Percentiles rank a stretch among this genome's conserved stretches.
These are phyloP conservation scores for Spilarctia lutea DNA, from an alignment of 2,888 invertebrate species.

Conservation along the genomic window DNA sequence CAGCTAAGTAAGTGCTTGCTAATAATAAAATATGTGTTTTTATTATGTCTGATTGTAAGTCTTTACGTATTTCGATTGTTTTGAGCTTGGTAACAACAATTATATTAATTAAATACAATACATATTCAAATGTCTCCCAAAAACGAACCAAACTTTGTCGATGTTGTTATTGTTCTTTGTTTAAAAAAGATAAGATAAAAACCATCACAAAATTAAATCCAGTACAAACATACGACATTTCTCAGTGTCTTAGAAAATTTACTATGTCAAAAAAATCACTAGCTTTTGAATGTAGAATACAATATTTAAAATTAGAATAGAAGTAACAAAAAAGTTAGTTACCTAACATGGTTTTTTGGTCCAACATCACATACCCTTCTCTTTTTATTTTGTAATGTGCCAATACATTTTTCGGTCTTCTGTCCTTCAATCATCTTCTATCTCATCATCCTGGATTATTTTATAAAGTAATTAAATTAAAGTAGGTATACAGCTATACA, in stretches of 20 bases:
- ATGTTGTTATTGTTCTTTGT: conserved; percentile 6
- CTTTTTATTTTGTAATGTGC: neutral
- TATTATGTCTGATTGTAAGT: neutral
- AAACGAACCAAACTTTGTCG: neutral
- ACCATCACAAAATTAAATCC: neutral
- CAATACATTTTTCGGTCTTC: neutral
- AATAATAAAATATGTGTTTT: neutral
- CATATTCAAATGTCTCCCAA: neutral
- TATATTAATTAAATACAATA: neutral
- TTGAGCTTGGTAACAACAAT: neutral
- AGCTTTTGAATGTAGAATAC: neutral
- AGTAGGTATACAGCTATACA: neutral
- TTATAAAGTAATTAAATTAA: no score
- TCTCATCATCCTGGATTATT: no score
- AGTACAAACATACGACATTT: neutral
- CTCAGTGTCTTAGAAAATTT: neutral
- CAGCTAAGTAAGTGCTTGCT: neutral
- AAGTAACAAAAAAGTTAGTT: neutral
- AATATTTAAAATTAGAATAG: conserved; percentile 1
- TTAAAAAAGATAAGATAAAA: neutral
- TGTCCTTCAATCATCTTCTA: neutral
- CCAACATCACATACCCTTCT: neutral
- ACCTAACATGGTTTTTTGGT: neutral
- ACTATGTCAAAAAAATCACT: neutral
- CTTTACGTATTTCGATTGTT: neutral